A percentile compares a stretch with the other conserved stretches of the same genome.
These are phyloP conservation scores for Caenorhabditis doughertyi DNA, from an alignment of 2,888 invertebrate species.

Conservation along the genomic window DNA sequence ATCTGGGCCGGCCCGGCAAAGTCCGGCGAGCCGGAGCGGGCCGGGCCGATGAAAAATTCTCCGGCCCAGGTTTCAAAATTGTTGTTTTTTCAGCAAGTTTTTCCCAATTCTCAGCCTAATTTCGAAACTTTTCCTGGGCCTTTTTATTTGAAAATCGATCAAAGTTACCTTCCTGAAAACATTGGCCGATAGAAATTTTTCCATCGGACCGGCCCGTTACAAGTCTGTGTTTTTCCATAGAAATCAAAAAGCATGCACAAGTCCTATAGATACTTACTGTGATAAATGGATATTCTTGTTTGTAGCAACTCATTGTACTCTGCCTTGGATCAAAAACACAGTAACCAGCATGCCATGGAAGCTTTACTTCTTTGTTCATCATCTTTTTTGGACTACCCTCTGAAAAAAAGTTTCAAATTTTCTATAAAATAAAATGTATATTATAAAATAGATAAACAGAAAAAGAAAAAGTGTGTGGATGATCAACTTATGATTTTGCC, in stretches of 20 bases:
- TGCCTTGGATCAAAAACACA: conserved; percentile 61
- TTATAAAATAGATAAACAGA: conserved; percentile 17
- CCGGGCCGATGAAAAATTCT: too few species aligned
- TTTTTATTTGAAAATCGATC: too few species aligned
- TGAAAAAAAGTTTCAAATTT: conserved; percentile 16
- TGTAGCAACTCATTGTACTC: conserved; percentile 57
- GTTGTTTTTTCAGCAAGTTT: too few species aligned
- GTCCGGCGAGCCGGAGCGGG: too few species aligned
- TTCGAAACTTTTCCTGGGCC: too few species aligned
- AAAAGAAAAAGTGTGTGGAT: conserved; percentile 27
- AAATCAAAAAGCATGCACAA: not conserved
- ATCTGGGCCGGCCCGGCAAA: too few species aligned
- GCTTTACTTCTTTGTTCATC: conserved; percentile 61
- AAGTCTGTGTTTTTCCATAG: too few species aligned
- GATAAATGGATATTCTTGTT: conserved; percentile 55
- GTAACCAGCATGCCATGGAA: conserved; percentile 63
- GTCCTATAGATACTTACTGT: conserved; percentile 19
- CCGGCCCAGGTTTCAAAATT: too few species aligned
- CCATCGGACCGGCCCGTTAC: too few species aligned
- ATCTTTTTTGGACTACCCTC: conserved; percentile 54
- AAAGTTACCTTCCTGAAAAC: too few species aligned
- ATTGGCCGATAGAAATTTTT: too few species aligned
- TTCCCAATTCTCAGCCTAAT: too few species aligned
- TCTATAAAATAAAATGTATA: not conserved
- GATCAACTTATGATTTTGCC: conserved; percentile 49